Evolutionary conservation across 2,113 vertebrate species (phyloP).

Genomic region (Stegastes partitus): DNA sequence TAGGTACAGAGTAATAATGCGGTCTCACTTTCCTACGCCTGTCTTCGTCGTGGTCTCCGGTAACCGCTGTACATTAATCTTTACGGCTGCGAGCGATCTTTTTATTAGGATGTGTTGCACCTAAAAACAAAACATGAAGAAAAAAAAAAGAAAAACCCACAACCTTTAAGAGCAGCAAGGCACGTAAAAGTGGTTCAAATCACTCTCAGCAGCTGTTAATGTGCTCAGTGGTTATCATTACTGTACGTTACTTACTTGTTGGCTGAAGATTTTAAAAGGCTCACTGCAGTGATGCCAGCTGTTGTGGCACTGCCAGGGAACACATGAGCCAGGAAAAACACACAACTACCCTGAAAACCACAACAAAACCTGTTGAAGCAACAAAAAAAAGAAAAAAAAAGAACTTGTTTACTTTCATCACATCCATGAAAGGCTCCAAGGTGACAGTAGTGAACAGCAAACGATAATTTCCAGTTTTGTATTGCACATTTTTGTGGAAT

Average conservation of each 20-base stretch:
- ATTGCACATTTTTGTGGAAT: neutral
- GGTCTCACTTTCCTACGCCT: neutral
- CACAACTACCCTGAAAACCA: neutral
- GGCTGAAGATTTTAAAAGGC: conserved; percentile 30
- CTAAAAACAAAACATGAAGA: neutral
- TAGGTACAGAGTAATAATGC: neutral
- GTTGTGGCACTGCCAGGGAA: conserved; percentile 43
- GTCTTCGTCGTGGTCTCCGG: neutral
- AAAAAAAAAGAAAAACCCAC: neutral
- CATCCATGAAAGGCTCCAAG: too few species aligned
- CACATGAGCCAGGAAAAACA: conserved; percentile 12
- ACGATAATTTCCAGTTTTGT: too few species aligned
- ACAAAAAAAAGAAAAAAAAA: neutral
- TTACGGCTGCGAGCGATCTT: neutral
- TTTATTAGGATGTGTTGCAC: neutral
- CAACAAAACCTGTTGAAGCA: neutral
- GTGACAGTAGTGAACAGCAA: too few species aligned
- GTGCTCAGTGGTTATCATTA: too few species aligned
- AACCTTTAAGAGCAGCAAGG: neutral
- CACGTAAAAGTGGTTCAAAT: too few species aligned
- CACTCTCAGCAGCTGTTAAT: too few species aligned
- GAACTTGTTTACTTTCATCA: too few species aligned
- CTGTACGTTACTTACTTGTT: conserved; percentile 28
- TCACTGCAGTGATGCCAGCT: conserved; percentile 25
- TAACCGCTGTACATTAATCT: neutral